Conservation (phyloP, 2,888 invertebrate species). For the Cheilosia pagana region DNA sequence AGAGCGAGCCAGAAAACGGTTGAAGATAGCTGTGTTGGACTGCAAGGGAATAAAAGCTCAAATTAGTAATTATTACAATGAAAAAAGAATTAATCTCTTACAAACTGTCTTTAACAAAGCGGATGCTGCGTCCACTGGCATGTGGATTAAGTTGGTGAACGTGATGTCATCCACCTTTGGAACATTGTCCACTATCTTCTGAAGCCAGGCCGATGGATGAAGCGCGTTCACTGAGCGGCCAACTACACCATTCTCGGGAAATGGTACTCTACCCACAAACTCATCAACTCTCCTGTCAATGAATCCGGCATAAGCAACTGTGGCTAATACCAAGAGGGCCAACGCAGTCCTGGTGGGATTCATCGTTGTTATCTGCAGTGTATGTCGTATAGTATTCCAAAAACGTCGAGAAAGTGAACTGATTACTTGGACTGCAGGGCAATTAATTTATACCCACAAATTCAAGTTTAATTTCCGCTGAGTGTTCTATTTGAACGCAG, state of each 20-base stretch:
- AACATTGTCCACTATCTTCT: background rate
- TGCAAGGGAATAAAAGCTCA: constrained; percentile 3
- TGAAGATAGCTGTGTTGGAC: constrained; percentile 37
- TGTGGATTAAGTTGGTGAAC: constrained; percentile 16
- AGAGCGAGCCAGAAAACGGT: constrained; percentile 22
- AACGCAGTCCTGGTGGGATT: constrained; percentile 38
- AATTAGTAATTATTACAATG: background rate
- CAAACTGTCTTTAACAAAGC: constrained; percentile 51
- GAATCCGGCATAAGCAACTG: constrained; percentile 4
- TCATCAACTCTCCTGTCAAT: background rate
- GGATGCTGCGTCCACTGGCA: constrained; percentile 38
- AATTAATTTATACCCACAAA: constrained; percentile 54
- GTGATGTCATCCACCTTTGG: constrained; percentile 55
- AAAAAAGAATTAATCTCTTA: constrained; percentile 3
- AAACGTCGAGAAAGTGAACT: constrained; percentile 59
- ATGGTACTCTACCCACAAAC: background rate
- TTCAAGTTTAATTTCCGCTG: constrained; percentile 18
- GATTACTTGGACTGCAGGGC: background rate
- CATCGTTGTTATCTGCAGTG: constrained; percentile 29
- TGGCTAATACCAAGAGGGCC: constrained; percentile 36
- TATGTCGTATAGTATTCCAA: constrained; percentile 11
- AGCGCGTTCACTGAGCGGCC: background rate
- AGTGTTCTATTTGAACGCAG: constrained; percentile 4
- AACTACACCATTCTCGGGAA: constrained; percentile 16
- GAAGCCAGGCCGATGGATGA: constrained; percentile 12